These are phyloP conservation scores for Thymelicus sylvestris DNA, from an alignment of 2,888 invertebrate genomes.

Conservation along the genomic window DNA sequence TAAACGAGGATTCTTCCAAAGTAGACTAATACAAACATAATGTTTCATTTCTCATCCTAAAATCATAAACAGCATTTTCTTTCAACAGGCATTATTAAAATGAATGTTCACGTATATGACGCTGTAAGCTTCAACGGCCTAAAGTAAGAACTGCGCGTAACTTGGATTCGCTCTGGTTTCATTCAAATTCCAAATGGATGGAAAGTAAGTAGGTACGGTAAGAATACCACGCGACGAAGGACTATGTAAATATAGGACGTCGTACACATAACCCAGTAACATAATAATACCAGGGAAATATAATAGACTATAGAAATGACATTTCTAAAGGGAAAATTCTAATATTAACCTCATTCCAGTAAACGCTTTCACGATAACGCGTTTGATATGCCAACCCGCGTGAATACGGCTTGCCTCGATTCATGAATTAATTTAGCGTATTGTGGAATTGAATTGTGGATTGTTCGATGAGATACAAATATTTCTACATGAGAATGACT, in stretches of 20 bases:
- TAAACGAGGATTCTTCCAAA: too few species aligned
- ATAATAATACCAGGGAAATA: neutral
- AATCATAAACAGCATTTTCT: too few species aligned
- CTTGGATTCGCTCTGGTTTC: neutral
- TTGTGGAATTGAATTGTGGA: constrained; percentile 19
- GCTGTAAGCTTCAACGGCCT: neutral
- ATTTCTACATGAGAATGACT: neutral
- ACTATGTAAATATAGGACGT: constrained; percentile 7
- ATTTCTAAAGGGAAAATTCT: constrained; percentile 18
- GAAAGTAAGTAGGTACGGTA: neutral
- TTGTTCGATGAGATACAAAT: constrained; percentile 3
- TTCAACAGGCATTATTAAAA: neutral
- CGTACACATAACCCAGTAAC: neutral
- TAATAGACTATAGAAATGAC: constrained; percentile 11
- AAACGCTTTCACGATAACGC: constrained; percentile 25
- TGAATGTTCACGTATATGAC: too few species aligned
- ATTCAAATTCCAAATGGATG: constrained; percentile 6
- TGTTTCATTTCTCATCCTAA: too few species aligned
- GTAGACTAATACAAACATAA: too few species aligned
- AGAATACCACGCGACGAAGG: neutral
- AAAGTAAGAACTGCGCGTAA: neutral
- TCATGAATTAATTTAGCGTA: constrained; percentile 22
- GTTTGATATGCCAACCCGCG: constrained; percentile 13
- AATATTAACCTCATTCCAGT: constrained; percentile 21
- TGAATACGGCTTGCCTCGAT: constrained; percentile 15